Base-by-base conservation (phyloP, 2,888 invertebrate genomes). In the Acronicta alni region DNA sequence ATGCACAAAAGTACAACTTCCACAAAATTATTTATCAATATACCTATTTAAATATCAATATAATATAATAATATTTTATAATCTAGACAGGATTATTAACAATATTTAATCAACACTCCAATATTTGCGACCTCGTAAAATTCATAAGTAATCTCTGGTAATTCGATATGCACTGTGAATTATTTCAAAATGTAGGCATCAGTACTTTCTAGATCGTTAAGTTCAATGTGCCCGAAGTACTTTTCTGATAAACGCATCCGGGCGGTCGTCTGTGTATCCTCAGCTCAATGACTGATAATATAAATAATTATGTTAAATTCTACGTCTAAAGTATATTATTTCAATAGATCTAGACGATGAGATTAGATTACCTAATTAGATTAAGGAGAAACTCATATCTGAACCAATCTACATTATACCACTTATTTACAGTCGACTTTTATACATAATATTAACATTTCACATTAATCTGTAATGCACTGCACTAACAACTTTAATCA, bases 241-340 rank as follows among this genome's bases (percentile, higher is more conserved):
- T 32, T 5, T 49, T 17, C 12, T 53, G 67, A 67, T 67, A 67
- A 57, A 12, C 10, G 26, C 41, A 42, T 43, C 35, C 30, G 18
- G 32, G 9, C 17, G 14, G 26, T 26, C 47, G 47, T 17, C 43
- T 39, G 30, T 39, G 47, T 38, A 48, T 45, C 46, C 63, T 63
- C 23, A 54, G 59, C 58, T 59, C 68, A 68, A 45, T 68, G 59
- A 68, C 68, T 53, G 68, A 68, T 68, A 64, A 52, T 42, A n/a
- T 17, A 18, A 30, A 35, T 18, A 44, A 26, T 38, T 42, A 23
- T 23, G 23, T 23, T 23, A 26, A 26, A 9, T 26, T 9, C 7
- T 26, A 26, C 46, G 49, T 2, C 10, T 20, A 51, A 15, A 47
- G 32, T 23, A 39, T 41, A 20, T 44, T 35, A 64, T 46, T 9